A percentile compares a stretch with the other conserved stretches of the same genome.
Conservation (phyloP, 2,113 vertebrate species). For the Zosterops lateralis region DNA sequence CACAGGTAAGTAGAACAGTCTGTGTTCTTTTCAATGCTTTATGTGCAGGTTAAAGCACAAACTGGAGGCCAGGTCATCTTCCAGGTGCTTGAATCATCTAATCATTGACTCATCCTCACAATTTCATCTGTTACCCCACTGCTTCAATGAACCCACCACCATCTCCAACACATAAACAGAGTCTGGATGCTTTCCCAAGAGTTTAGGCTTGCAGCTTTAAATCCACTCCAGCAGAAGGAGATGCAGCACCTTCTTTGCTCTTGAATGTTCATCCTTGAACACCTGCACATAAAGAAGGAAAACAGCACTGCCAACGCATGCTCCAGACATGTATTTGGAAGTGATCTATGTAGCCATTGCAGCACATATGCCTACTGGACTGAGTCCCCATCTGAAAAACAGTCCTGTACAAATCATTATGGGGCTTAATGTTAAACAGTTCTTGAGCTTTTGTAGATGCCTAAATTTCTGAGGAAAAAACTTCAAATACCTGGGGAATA, state of each 20-base stretch:
- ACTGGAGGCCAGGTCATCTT: background rate
- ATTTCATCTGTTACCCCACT: accelerated
- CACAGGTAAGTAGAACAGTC: background rate
- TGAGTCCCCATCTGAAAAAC: background rate
- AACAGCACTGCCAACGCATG: background rate
- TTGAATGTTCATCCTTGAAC: background rate
- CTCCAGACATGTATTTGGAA: background rate
- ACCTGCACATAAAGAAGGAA: background rate
- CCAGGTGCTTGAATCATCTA: background rate
- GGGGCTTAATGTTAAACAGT: background rate
- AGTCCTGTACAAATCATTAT: background rate
- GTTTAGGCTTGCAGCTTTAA: background rate
- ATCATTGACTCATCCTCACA: background rate
- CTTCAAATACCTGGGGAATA: background rate
- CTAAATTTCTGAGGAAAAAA: background rate
- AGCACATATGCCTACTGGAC: background rate
- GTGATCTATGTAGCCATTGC: background rate
- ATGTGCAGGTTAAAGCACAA: background rate
- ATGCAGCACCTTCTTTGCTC: background rate
- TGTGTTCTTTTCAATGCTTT: background rate
- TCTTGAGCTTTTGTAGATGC: background rate
- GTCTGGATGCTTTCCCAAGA: background rate
- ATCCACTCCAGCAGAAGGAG: background rate
- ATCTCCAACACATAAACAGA: background rate
- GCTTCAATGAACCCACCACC: background rate